Evolutionary conservation across 2,113 vertebrate species (phyloP).

Genomic region (Chaetops frenatus): DNA sequence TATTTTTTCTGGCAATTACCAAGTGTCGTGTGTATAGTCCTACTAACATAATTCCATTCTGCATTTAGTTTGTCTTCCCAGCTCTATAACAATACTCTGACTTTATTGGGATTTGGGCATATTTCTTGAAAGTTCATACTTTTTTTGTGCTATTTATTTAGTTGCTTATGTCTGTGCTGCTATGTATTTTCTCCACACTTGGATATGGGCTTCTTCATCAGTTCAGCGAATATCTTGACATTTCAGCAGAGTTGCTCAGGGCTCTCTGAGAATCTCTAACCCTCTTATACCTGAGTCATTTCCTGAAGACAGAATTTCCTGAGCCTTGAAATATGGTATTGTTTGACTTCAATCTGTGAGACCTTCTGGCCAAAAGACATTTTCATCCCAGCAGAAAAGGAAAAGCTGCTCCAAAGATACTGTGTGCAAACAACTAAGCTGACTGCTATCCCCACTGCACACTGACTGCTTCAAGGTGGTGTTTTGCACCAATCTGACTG

Average conservation of each 20-base stretch:
- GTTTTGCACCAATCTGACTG: not conserved
- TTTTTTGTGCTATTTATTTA: not conserved
- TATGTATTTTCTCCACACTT: not conserved
- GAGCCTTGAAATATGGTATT: not conserved
- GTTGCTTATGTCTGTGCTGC: fast-evolving
- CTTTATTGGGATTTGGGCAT: not conserved
- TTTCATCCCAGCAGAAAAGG: not conserved
- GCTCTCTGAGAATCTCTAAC: not conserved
- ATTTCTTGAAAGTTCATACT: not conserved
- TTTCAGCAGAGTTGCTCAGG: not conserved
- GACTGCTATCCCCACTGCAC: not conserved
- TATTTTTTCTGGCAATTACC: not conserved
- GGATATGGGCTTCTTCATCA: not conserved
- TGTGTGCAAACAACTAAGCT: not conserved
- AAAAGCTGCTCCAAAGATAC: not conserved
- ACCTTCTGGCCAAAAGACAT: not conserved
- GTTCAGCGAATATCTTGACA: not conserved
- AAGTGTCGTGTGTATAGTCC: not conserved
- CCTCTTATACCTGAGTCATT: not conserved
- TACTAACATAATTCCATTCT: not conserved
- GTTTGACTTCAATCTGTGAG: not conserved
- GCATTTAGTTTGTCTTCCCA: not conserved
- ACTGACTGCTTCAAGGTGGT: not conserved
- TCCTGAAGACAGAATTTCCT: not conserved
- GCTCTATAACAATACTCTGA: not conserved